Conservation (phyloP, 2,113 vertebrate species). For the Chunga burmeisteri region DNA sequence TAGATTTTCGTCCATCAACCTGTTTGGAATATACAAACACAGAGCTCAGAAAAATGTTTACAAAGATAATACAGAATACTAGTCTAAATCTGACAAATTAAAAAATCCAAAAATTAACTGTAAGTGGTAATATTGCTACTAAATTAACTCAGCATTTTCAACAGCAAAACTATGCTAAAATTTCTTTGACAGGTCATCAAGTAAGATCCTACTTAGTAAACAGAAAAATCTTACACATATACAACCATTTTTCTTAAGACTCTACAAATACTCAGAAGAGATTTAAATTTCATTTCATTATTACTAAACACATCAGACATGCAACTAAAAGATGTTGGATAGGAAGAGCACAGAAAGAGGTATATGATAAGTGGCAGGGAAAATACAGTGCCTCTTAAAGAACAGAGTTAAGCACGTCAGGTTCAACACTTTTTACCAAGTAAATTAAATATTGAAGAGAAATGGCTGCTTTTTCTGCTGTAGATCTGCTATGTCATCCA, state of each 20-base stretch:
- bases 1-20: constrained; percentile 89
- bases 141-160: background rate
- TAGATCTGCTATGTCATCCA: background rate
- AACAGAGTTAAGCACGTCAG: background rate
- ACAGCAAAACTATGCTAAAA: background rate
- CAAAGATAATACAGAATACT: background rate
- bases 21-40: constrained; percentile 61
- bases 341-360: background rate
- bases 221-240: background rate
- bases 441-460: background rate
- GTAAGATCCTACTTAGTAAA: background rate
- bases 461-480: background rate
- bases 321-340: background rate
- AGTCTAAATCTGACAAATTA: background rate
- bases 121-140: background rate
- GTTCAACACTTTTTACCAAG: background rate
- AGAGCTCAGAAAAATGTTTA: background rate
- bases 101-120: background rate
- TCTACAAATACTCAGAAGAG: background rate
- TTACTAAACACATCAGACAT: background rate
- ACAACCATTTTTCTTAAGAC: background rate
- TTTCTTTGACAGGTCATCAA: background rate
- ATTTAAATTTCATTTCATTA: background rate
- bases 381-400: background rate
- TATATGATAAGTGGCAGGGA: background rate